These are phyloP conservation scores for Uropsilus gracilis DNA, from an alignment of 2,113 vertebrate species.

Conservation along the genomic window DNA sequence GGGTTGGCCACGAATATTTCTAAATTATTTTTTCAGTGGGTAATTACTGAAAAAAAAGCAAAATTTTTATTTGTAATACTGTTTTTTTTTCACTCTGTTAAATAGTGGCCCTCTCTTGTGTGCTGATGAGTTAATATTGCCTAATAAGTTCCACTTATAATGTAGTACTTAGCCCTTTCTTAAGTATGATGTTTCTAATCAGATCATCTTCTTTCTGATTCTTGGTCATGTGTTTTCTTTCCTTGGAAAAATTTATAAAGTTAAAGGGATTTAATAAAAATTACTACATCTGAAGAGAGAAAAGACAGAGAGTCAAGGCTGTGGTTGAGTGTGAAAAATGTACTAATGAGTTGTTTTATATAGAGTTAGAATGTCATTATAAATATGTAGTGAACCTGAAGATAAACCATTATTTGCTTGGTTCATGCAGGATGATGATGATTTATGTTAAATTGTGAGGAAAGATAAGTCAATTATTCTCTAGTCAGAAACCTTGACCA, in stretches of 20 bases:
- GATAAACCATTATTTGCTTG: neutral
- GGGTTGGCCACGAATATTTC: neutral
- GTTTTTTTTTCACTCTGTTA: neutral
- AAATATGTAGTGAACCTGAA: neutral
- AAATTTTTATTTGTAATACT: neutral
- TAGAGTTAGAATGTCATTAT: neutral
- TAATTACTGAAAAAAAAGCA: neutral
- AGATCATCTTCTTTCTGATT: neutral
- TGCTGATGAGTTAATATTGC: neutral
- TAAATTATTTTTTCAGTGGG: neutral
- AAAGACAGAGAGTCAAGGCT: neutral
- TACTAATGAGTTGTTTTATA: neutral
- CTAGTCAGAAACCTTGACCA: neutral
- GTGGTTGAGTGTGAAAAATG: neutral
- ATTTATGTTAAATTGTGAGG: slow-evolving; percentile 24
- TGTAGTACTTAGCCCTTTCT: neutral
- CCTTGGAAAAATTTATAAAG: neutral
- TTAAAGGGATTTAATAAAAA: neutral
- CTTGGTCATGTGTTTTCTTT: neutral
- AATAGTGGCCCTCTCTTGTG: neutral
- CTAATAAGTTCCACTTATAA: neutral
- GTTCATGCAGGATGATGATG: neutral
- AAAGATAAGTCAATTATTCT: neutral
- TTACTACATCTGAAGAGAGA: neutral
- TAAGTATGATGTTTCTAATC: neutral